Evolutionary conservation across 2,888 invertebrate genomes (phyloP).

Genomic region (Eledona agricola): DNA sequence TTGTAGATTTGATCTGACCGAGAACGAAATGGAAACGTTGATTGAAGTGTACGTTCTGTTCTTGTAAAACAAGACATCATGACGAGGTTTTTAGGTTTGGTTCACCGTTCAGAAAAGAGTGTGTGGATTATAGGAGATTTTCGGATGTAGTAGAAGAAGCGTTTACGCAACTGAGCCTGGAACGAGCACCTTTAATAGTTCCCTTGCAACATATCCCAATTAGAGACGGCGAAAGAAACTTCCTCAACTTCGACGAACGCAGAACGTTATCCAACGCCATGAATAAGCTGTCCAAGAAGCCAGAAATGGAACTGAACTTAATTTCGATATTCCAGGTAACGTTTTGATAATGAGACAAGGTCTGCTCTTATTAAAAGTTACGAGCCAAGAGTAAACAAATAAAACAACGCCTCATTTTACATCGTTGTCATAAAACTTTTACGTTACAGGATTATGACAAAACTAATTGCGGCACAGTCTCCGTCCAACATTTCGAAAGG

Average conservation of each 20-base stretch:
- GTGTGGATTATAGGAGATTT: constrained; percentile 75
- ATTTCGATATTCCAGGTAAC: constrained; percentile 72
- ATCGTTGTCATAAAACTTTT: constrained; percentile 30
- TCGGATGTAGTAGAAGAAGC: constrained; percentile 74
- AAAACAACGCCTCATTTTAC: constrained; percentile 13
- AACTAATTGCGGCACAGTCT: constrained; percentile 72
- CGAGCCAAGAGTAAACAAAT: constrained; percentile 48
- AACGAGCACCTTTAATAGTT: constrained; percentile 72
- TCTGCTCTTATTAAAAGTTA: constrained; percentile 50
- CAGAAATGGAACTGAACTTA: constrained; percentile 74
- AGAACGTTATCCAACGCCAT: constrained; percentile 70
- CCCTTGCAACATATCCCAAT: constrained; percentile 78
- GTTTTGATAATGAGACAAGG: constrained; percentile 40
- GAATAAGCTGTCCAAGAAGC: constrained; percentile 72
- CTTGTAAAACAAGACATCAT: constrained; percentile 3
- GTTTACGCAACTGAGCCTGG: constrained; percentile 71
- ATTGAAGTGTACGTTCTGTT: constrained; percentile 72
- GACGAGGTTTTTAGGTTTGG: constrained; percentile 66
- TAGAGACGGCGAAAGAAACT: constrained; percentile 69
- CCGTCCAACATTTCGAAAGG: constrained; percentile 71
- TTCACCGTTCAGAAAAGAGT: constrained; percentile 68
- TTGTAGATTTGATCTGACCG: constrained; percentile 72
- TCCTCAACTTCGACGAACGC: constrained; percentile 80
- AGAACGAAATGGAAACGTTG: constrained; percentile 74
- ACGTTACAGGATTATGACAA: constrained; percentile 72